Evolutionary conservation across 30 jellyfish, hydroid and myxozoan species (phyloP), one percentile per base, ranked within the genome.

Genomic region (Phacellophora camtschatica): DNA sequence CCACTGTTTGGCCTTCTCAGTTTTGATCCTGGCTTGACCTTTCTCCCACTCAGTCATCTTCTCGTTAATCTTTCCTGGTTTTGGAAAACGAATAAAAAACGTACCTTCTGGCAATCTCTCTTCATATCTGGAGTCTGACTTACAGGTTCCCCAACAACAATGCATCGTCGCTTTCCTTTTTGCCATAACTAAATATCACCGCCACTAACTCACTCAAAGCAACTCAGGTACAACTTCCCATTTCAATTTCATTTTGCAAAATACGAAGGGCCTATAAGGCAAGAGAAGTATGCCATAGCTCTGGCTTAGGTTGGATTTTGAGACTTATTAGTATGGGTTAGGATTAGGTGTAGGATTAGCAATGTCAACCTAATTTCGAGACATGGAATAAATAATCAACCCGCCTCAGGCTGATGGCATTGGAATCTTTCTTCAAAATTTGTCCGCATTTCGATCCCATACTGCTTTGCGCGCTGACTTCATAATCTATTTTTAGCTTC

Each of bases 1-100:
- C 90, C 90, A 77, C 54, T 63, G 70, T 65, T 77, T 77, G 4
- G 83, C 82, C 59, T 77, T 62, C 74, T 35, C 71, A 20, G 82
- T 41, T 48, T 48, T 75, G 67, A 6, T 25, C 41, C 12, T 75
- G 31, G 12, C 53, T 53, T 33, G 42, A 23, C 35, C 10, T 9
- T 22, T 39, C 36, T 77, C 72, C 74, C 82, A 42, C 24, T 45
- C 71, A 32, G 90, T 19, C 72, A 48, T 25, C 32, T 30, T 28
- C 11, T 33, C 50, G 48, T 72, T 72, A 28, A 45, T 11, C 6
- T 53, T 51, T 23, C 86, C 77, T 46, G 59, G 59, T 43, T 72
- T 72, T 51, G 76, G 79, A 72, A 72, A 72, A 27, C 76, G 75
- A 10, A 51, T 25, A 72, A 72, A 50, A 8, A 24, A 5, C 29